Evolutionary conservation across 2,888 invertebrate species (phyloP), one percentile per base, ranked within the genome.

Genomic region (Marronus borbonicus): DNA sequence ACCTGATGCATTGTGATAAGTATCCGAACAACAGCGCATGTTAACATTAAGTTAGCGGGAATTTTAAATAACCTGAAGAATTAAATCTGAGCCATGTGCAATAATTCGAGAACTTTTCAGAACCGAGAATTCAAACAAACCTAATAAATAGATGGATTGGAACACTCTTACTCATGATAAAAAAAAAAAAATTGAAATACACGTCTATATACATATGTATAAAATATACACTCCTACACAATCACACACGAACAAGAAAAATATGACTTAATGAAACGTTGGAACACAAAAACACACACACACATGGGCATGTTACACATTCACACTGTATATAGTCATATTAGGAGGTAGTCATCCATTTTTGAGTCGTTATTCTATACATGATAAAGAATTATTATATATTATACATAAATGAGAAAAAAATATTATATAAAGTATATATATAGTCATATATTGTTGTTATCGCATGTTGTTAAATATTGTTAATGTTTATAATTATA

Each of bases 391-490:
- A 76, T 20, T 20, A 58, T 58, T 72, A 75, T 78, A 78, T 77
- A 79, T 77, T 77, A 79, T 79, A 79, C 58, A 79, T 79, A 79
- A 80, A 85, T 85, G 85, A 50, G 50, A 50, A 68, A 83, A 24
- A 85, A 84, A 44, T 44, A 83, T 86, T 85, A 85, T 81, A 79
- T 79, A 79, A 81, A 79, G 82, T 80, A 81, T 82, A 85, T 17
- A 17, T 84, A 84, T 81, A 74, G 72, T 74, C 72, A 86, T 87
- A 87, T 88, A 85, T 87, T 85, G 84, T 88, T 88, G 88, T 89
- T 89, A 86, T 88, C 88, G 89, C 88, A 89, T 88, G 89, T 89
- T 89, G 88, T 89, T 89, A 87, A 87, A 74, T 87, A 88, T 88
- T 89, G 89, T 89, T 89, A 88, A 88, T 87, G 88, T 88, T 88